A percentile compares a stretch with the other conserved stretches of the same genome.
These are phyloP conservation scores for Sebastes taczanowskii DNA, from an alignment of 2,797 vertebrate species.

Conservation along the genomic window DNA sequence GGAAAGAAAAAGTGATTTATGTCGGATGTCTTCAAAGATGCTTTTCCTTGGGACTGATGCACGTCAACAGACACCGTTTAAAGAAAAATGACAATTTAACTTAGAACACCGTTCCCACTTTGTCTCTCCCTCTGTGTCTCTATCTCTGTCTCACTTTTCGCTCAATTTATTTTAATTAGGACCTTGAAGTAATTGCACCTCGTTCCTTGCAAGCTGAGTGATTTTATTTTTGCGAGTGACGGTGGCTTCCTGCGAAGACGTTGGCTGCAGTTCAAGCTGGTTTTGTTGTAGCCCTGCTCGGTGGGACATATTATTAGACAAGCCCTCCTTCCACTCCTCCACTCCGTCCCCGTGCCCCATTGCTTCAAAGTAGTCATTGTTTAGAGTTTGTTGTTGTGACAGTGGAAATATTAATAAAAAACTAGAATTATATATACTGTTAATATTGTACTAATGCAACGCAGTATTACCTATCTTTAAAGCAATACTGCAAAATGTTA, in stretches of 20 bases:
- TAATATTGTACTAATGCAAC: not conserved
- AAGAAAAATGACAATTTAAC: conserved; percentile 36
- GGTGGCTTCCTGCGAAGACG: conserved; percentile 20
- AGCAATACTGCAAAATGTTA: not conserved
- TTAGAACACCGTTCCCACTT: conserved; percentile 10
- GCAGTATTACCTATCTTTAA: not conserved
- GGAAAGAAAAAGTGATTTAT: conserved; percentile 42
- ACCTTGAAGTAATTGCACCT: conserved; percentile 39
- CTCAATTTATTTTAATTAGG: conserved; percentile 49
- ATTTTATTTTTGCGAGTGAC: conserved; percentile 34
- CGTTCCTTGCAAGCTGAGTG: conserved; percentile 28
- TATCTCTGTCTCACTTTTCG: not conserved
- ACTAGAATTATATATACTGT: not conserved
- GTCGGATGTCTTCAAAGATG: conserved; percentile 23
- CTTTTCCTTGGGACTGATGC: conserved; percentile 4
- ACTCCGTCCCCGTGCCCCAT: not conserved
- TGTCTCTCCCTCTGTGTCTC: conserved; percentile 23
- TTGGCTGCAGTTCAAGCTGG: conserved; percentile 37
- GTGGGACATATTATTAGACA: conserved; percentile 26
- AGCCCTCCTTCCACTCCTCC: not conserved
- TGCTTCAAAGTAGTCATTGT: conserved; percentile 3
- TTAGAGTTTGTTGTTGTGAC: not conserved
- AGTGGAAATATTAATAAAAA: not conserved
- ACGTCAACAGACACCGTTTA: conserved; percentile 32
- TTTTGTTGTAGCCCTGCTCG: conserved; percentile 23